Base-by-base conservation (phyloP, 1,140 invertebrate genomes). In the Psix sp. region DNA sequence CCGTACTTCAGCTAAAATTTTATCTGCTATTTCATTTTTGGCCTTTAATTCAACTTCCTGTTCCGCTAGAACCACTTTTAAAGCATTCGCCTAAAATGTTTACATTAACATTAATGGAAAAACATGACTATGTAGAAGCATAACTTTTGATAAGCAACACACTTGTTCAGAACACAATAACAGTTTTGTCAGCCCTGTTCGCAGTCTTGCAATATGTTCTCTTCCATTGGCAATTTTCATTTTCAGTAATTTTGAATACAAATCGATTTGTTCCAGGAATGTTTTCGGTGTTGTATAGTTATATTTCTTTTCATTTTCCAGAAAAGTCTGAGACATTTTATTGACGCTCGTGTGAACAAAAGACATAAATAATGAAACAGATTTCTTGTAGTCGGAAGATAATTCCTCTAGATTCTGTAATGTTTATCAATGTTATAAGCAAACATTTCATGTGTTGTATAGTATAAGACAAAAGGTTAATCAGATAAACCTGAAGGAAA, bases 231-330 rank as follows among this genome's bases (percentile, higher is more conserved):
- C 87, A 1, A 92, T 92, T 84, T 96, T 96, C 42, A 91, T 91
- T 5, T 88, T 89, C 24, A 98, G 85, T 5, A 98, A 84, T 80
- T 96, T 96, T 0, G 91, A 89, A 79, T 97, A 98, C 0, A 98
- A 87, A 29, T 92, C 90, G 52, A 98, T 97, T 80, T 96, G 94
- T 81, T 98, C 96, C n/a, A 98, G 84, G 85, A 98, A 98, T 1
- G 94, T 95, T 86, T 98, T 98, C 0, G 97, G 97, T 0, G 96
- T 98, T 0, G 96, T 98, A 79, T 98, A 98, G 83, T 98, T 98
- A 85, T 96, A 96, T n/a, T 96, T 89, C 16, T 92, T 91, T 74
- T 98, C 96, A 83, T 96, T 97, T 71, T 89, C 86, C 24, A 95
- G 88, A 84, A 97, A 98, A 3, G 91, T 75, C 77, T 92, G 84